A percentile compares a stretch with the other conserved stretches of the same genome.
Evolutionary conservation across 1,140 invertebrate genomes (phyloP).

Genomic region (Hyles euphorbiae): DNA sequence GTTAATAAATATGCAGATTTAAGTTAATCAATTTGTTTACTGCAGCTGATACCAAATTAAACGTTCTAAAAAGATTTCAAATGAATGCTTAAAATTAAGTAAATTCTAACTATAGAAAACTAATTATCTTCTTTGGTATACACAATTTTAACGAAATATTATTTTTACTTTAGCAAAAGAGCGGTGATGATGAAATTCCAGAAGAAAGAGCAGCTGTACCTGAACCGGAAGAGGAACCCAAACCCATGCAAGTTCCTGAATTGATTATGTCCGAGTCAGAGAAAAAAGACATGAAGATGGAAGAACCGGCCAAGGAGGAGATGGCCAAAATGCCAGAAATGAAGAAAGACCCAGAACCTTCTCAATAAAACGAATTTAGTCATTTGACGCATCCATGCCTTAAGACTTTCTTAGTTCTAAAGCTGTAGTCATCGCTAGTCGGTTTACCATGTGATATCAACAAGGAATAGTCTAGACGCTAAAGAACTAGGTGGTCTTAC

Average conservation of each 20-base stretch:
- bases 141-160: not conserved
- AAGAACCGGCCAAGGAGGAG: slow-evolving; percentile 17
- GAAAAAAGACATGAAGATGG: slow-evolving; percentile 42
- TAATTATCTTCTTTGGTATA: too few relatives aligned
- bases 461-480: too few relatives aligned
- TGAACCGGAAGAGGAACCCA: slow-evolving; percentile 29
- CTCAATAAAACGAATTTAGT: slow-evolving; percentile 9
- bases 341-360: slow-evolving; percentile 13
- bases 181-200: slow-evolving; percentile 26
- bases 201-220: slow-evolving; percentile 32
- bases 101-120: too few relatives aligned
- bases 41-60: too few relatives aligned
- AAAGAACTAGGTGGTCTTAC: too few relatives aligned
- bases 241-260: slow-evolving; percentile 58
- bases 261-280: slow-evolving; percentile 50
- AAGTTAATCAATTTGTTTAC: too few relatives aligned
- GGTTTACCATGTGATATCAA: not conserved
- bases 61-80: too few relatives aligned
- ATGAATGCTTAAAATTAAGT: too few relatives aligned
- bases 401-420: not conserved
- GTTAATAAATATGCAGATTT: too few relatives aligned
- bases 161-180: slow-evolving; percentile 32
- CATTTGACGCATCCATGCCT: not conserved
- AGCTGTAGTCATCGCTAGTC: not conserved
- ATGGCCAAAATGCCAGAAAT: slow-evolving; percentile 18